phyloP scores from a whole-genome alignment of 1,140 invertebrate species.

The Caerostris darwini region DNA sequence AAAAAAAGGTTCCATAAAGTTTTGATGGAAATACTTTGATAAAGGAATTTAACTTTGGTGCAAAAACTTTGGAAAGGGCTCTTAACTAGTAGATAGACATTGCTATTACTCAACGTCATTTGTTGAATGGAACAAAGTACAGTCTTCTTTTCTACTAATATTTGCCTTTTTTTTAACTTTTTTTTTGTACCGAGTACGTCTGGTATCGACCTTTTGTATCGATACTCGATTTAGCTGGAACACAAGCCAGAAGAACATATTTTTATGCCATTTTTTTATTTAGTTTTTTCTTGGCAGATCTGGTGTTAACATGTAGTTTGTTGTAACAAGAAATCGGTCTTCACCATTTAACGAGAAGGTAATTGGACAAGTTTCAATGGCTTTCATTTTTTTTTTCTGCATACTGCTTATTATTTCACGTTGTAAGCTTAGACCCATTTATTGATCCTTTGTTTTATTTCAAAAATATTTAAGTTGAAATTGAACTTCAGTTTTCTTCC shows the following conservation, averaged over 20 bases:
- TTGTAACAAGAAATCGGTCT: not conserved
- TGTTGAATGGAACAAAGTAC: not conserved
- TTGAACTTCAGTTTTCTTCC: too few species aligned
- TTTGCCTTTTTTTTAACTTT: too few species aligned
- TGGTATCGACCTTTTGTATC: conserved; percentile 1
- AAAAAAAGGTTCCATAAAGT: not conserved
- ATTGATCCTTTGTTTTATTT: too few species aligned
- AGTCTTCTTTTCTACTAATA: not conserved
- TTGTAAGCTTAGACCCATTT: too few species aligned
- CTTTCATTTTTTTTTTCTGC: not conserved
- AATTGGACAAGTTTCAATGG: not conserved
- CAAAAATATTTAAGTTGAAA: too few species aligned
- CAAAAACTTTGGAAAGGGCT: not conserved
- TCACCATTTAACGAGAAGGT: not conserved
- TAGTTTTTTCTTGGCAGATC: not conserved
- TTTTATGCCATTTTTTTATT: not conserved
- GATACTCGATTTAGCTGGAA: not conserved
- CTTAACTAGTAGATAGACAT: not conserved
- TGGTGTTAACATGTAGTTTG: not conserved
- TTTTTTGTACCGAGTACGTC: not conserved
- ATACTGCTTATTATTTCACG: too few species aligned
- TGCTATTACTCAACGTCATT: not conserved
- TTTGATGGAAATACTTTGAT: not conserved
- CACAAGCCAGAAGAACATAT: not conserved
- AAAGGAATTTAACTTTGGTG: not conserved